These are phyloP conservation scores for Eudemis profundana DNA, from an alignment of 2,888 invertebrate species.

Conservation along the genomic window DNA sequence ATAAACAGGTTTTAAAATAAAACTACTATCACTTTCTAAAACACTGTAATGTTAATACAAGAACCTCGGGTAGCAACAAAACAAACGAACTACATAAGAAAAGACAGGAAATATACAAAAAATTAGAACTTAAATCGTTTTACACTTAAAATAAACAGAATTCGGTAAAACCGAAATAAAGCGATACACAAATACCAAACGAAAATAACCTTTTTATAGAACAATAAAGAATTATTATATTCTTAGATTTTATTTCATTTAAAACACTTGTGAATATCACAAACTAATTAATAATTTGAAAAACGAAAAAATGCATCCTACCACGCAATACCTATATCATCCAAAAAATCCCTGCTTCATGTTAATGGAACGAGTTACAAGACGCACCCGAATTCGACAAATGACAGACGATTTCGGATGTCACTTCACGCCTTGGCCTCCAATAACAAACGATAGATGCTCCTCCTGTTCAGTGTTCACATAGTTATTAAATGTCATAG, in stretches of 20 bases:
- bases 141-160: conserved; percentile 35
- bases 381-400: too few species aligned
- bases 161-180: conserved; percentile 29
- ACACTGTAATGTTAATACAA: conserved; percentile 53
- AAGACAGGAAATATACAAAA: conserved; percentile 36
- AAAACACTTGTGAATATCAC: conserved; percentile 15
- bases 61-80: conserved; percentile 49
- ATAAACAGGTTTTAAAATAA: not conserved
- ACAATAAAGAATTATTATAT: conserved; percentile 14
- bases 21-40: conserved; percentile 24
- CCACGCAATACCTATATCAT: conserved; percentile 1
- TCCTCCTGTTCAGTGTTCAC: too few species aligned
- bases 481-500: too few species aligned
- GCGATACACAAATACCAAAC: conserved; percentile 21
- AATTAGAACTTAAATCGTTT: conserved; percentile 34
- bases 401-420: too few species aligned
- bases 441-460: too few species aligned
- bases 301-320: conserved; percentile 38
- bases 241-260: conserved; percentile 13
- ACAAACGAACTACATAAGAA: conserved; percentile 42
- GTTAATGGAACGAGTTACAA: too few species aligned
- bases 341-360: conserved; percentile 19
- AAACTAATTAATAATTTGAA: conserved; percentile 23
- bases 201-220: conserved; percentile 24
- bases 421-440: too few species aligned